Evolutionary conservation across 2,888 invertebrate species (phyloP).

Genomic region (Anodontia alba): DNA sequence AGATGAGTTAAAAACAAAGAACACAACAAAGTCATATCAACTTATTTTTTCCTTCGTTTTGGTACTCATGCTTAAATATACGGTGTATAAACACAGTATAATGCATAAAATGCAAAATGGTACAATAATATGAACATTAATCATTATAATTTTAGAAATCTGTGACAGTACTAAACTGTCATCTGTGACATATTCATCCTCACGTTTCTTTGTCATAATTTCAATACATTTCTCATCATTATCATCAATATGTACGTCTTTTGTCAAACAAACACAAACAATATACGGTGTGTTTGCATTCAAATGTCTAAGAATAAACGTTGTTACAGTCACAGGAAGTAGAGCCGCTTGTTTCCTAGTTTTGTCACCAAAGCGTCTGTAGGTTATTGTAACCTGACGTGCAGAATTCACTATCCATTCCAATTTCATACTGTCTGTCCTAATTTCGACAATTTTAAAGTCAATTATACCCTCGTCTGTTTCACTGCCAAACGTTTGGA

Average conservation of each 20-base stretch:
- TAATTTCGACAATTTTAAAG: slow-evolving; percentile 42
- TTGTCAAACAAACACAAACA: slow-evolving; percentile 46
- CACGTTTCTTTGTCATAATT: slow-evolving; percentile 19
- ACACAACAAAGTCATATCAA: too few species aligned
- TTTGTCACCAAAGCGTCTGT: slow-evolving; percentile 58
- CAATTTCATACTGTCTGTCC: slow-evolving; percentile 34
- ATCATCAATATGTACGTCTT: not conserved
- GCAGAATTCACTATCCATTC: slow-evolving; percentile 47
- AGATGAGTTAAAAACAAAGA: too few species aligned
- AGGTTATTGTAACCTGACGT: slow-evolving; percentile 39
- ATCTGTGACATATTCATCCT: not conserved
- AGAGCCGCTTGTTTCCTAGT: slow-evolving; percentile 31
- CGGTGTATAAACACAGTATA: too few species aligned
- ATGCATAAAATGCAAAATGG: too few species aligned
- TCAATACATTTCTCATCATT: slow-evolving; percentile 24
- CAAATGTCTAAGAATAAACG: slow-evolving; percentile 45
- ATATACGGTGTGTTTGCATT: slow-evolving; percentile 52
- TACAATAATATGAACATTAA: too few species aligned
- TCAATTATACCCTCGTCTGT: slow-evolving; percentile 31
- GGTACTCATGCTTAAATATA: too few species aligned
- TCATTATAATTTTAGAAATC: too few species aligned
- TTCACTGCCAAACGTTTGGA: not conserved
- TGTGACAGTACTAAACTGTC: not conserved
- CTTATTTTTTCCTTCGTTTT: too few species aligned
- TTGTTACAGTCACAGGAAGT: slow-evolving; percentile 37